A percentile compares a stretch with the other conserved stretches of the same genome.
These are phyloP conservation scores for Dyspetes luteomarginatus DNA, from an alignment of 2,888 invertebrate genomes.

Conservation along the genomic window DNA sequence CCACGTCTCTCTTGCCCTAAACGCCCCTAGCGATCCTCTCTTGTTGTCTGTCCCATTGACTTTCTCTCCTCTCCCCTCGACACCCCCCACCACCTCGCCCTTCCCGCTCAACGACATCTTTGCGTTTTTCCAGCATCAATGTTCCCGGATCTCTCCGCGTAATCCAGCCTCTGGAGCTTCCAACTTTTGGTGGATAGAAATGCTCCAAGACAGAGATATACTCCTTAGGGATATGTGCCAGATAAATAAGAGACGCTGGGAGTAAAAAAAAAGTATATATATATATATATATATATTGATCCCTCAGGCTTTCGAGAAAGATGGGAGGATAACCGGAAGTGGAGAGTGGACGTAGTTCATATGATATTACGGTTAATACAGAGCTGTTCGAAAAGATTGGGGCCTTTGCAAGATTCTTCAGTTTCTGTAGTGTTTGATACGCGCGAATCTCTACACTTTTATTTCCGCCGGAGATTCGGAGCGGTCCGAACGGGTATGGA, in stretches of 20 bases:
- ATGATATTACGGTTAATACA: not conserved
- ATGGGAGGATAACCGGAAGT: slow-evolving; percentile 17
- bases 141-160: slow-evolving; percentile 33
- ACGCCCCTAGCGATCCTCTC: slow-evolving; percentile 31
- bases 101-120: not conserved
- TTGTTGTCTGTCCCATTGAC: slow-evolving; percentile 28
- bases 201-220: too few relatives aligned
- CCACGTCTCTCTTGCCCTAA: slow-evolving; percentile 43
- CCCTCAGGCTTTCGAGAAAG: not conserved
- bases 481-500: not conserved
- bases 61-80: slow-evolving; percentile 7
- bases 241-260: slow-evolving; percentile 7
- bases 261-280: slow-evolving; percentile 2
- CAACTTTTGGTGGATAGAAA: too few relatives aligned
- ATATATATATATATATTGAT: too few relatives aligned
- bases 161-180: too few relatives aligned
- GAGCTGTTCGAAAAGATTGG: slow-evolving; percentile 13
- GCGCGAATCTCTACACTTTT: not conserved
- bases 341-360: not conserved
- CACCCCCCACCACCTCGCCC: not conserved
- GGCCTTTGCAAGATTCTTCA: slow-evolving; percentile 2
- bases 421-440: not conserved
- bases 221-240: slow-evolving; percentile 1
- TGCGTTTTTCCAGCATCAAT: not conserved
- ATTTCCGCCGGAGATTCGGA: not conserved